phyloP scores from a whole-genome alignment of 2,888 invertebrate genomes.

The Pseudococcus longispinus region DNA sequence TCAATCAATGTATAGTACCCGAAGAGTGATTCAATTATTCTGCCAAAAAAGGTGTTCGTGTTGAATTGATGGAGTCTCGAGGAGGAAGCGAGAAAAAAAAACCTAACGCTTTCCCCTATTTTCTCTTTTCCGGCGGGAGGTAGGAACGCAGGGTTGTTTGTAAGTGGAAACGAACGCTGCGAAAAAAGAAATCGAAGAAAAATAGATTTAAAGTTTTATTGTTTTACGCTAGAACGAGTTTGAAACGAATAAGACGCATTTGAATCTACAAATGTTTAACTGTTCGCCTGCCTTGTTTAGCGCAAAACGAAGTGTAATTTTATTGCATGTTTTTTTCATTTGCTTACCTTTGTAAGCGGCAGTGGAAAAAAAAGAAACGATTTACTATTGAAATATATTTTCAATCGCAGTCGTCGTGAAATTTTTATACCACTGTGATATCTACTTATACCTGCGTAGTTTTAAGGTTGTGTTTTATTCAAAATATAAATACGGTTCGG shows the following conservation, averaged over 20 bases:
- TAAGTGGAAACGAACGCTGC: not conserved
- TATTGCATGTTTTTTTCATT: conserved; percentile 5
- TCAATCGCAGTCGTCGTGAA: not conserved
- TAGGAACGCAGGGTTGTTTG: not conserved
- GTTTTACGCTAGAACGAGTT: conserved; percentile 22
- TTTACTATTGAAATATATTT: not conserved
- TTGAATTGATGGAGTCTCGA: conserved; percentile 34
- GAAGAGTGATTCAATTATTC: conserved; percentile 44
- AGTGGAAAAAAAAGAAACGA: not conserved
- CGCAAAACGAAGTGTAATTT: conserved; percentile 4
- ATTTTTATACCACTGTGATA: conserved; percentile 12
- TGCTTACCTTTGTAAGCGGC: not conserved
- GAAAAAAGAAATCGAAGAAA: not conserved
- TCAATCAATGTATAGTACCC: conserved; percentile 53
- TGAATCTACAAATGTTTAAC: conserved; percentile 15
- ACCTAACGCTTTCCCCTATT: not conserved
- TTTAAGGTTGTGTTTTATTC: conserved; percentile 5
- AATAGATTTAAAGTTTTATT: conserved; percentile 26
- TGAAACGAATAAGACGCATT: not conserved
- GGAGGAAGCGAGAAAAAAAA: not conserved
- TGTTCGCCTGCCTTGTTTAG: not conserved
- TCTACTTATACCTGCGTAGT: not conserved
- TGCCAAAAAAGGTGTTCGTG: conserved; percentile 31
- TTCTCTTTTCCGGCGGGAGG: not conserved
- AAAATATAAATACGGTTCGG: not conserved